Base-by-base conservation (phyloP, 1,140 invertebrate genomes). In the Andricus grossulariae region DNA sequence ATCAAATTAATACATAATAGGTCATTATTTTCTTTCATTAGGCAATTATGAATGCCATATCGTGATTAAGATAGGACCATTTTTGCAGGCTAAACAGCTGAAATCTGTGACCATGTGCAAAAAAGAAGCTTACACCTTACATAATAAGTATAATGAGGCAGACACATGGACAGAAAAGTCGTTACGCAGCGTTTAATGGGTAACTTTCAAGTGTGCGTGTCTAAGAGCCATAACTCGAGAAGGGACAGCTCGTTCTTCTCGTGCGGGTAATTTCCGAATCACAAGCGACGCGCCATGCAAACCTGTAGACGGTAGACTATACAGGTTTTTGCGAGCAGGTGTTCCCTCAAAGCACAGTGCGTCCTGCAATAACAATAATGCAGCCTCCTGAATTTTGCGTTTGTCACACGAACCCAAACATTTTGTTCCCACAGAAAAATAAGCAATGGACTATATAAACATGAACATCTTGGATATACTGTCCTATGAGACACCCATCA, bases 311-410 rank as follows among this genome's bases (percentile, higher is more conserved):
- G 5, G 39, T 45, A 11, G 3, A 66, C 15, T n/a, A 66, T 66
- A 66, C 60, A 66, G 60, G 60, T 66, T 66, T 66, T 66, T 32
- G 60, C 60, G 60, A 66, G 60, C 60, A 66, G 60, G 60, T 66
- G 60, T 66, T 66, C 25, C n/a, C 60, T 5, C 25, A 66, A 66
- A 32, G 25, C 60, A n/a, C 60, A 39, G 39, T 66, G 60, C 25
- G 12, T 66, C n/a, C 60, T 66, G 25, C 60, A 66, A 66, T 32
- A 66, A 66, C 39, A 32, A 66, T 25, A 25, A 66, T 66, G 25
- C 60, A 66, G 25, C 60, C 32, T 66, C 60, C n/a, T 66, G 60
- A 13, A 39, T 32, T 3, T 39, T 39, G 16, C 60, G 16, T 45
- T 66, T 66, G 32, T 66, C 60, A 39, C 25, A 66, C 60, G 32